phyloP scores from a whole-genome alignment of 92 coral and sea anemone species.

The Umimayanthus kanabou region DNA sequence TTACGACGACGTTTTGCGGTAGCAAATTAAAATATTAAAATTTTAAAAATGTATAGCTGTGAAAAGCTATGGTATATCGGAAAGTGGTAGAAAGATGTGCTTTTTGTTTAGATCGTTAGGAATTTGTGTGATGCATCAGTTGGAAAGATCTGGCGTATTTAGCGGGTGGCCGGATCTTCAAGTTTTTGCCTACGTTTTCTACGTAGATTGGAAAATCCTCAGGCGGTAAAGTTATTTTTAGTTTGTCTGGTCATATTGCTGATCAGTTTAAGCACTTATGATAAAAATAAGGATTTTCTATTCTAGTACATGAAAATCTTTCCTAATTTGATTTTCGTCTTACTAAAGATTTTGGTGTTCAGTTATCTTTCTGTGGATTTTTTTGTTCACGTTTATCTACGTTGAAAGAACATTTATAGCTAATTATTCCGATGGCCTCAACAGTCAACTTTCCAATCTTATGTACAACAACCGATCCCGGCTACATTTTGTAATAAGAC shows the following conservation, averaged over 20 bases:
- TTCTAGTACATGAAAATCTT: neutral
- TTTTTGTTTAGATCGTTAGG: neutral
- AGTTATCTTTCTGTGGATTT: neutral
- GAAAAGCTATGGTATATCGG: neutral
- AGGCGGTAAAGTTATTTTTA: neutral
- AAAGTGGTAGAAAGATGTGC: too few species aligned
- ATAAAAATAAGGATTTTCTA: neutral
- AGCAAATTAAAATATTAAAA: neutral
- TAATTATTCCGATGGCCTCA: neutral
- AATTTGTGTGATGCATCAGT: neutral
- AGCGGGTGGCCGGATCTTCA: slow-evolving; percentile 6
- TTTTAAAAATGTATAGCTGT: neutral
- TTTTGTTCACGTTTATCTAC: neutral
- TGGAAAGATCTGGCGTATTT: neutral
- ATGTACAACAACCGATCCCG: neutral
- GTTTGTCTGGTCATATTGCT: neutral
- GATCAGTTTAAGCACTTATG: neutral
- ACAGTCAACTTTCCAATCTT: neutral
- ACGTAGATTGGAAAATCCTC: neutral
- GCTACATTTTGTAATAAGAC: neutral
- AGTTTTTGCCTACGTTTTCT: neutral
- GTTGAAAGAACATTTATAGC: too few species aligned
- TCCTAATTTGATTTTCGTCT: neutral
- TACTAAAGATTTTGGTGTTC: too few species aligned
- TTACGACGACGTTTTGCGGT: neutral